These are phyloP conservation scores for Chunga burmeisteri DNA, from an alignment of 2,113 vertebrate genomes.

Conservation along the genomic window DNA sequence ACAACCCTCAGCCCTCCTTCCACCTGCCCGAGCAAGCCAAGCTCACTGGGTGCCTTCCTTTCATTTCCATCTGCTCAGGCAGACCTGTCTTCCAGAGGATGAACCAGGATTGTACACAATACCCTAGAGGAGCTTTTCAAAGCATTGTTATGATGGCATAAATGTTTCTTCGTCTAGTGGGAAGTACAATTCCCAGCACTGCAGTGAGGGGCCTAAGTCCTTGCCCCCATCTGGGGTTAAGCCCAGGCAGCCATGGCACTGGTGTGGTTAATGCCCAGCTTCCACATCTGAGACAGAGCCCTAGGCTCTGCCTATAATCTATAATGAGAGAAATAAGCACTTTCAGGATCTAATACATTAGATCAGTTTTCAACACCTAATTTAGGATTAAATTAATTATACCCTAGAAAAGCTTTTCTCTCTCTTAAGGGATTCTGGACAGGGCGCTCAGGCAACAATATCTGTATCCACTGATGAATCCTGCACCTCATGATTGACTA, in stretches of 20 bases:
- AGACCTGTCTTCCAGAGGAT: neutral
- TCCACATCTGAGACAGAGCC: neutral
- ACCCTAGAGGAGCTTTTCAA: neutral
- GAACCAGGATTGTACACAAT: neutral
- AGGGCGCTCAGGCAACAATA: neutral
- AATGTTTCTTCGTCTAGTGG: neutral
- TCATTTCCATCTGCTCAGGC: neutral
- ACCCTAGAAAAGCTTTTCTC: neutral
- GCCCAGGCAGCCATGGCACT: neutral
- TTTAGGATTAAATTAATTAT: conserved; percentile 43
- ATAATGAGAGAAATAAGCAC: neutral
- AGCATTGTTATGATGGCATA: fast-evolving
- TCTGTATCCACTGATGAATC: neutral
- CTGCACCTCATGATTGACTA: neutral
- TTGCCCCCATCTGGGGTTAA: neutral
- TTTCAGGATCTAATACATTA: neutral
- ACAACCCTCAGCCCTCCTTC: neutral
- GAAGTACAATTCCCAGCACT: neutral
- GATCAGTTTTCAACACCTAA: conserved; percentile 41
- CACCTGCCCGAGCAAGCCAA: neutral
- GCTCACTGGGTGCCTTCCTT: no score
- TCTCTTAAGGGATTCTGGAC: neutral
- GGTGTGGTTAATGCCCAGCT: neutral
- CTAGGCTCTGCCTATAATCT: neutral
- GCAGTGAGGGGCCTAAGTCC: neutral